Evolutionary conservation across 1,140 invertebrate species (phyloP).

Genomic region (Caenorhabditis briggsae): DNA sequence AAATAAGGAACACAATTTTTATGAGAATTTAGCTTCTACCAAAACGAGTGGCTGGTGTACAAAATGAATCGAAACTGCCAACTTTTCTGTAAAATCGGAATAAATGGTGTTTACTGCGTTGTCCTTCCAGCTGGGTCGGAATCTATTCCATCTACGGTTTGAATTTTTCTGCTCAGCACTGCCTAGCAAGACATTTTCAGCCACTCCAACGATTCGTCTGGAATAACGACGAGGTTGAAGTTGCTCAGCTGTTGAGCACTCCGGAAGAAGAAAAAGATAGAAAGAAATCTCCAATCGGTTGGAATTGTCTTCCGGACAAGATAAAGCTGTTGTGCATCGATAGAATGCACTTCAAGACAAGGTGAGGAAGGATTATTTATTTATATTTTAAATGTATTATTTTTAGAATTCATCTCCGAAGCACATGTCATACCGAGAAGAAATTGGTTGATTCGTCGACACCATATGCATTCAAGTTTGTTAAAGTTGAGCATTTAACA

Average conservation of each 20-base stretch:
- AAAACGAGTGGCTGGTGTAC: neutral
- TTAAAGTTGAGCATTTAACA: neutral
- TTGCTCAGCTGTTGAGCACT: neutral
- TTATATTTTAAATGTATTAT: neutral
- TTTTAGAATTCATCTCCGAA: neutral
- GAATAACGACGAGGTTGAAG: neutral
- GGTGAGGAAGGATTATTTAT: neutral
- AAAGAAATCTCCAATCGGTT: neutral
- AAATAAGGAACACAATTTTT: neutral
- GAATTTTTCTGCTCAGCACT: too few species aligned
- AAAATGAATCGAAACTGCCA: slow-evolving; percentile 6
- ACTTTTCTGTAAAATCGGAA: slow-evolving; percentile 4
- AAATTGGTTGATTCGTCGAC: neutral
- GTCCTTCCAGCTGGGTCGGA: neutral
- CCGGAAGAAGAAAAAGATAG: neutral
- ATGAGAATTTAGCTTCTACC: neutral
- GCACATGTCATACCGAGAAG: neutral
- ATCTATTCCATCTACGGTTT: neutral
- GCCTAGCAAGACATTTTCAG: neutral
- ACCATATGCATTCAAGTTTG: neutral
- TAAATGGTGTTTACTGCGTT: slow-evolving; percentile 10
- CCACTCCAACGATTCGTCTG: neutral
- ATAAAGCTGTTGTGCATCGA: neutral
- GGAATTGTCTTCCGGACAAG: neutral
- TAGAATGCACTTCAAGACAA: neutral